phyloP scores from a whole-genome alignment of 2,888 invertebrate species.

The Diarsia mendica region DNA sequence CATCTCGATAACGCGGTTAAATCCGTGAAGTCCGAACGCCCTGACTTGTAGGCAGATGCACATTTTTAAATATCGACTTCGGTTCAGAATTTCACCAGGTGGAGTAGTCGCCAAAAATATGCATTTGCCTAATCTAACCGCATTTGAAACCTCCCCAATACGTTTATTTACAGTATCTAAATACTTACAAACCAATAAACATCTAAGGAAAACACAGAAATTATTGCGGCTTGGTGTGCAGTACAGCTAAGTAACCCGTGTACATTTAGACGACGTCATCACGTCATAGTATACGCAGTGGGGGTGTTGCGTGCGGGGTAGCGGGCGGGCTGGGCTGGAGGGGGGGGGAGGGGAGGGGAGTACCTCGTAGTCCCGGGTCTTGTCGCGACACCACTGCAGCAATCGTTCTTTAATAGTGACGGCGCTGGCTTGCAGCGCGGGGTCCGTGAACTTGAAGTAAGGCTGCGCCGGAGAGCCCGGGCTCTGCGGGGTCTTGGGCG shows the following conservation, averaged over 20 bases:
- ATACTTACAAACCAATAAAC: slow-evolving; percentile 11
- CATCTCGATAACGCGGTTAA: slow-evolving; percentile 71
- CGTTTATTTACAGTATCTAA: slow-evolving; percentile 55
- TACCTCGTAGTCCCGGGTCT: slow-evolving; percentile 99
- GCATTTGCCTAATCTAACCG: slow-evolving; percentile 68
- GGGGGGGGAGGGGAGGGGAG: slow-evolving; percentile 72
- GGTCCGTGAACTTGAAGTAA: slow-evolving; percentile 97
- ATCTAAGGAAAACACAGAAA: slow-evolving; percentile 2
- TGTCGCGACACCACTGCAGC: slow-evolving; percentile 99
- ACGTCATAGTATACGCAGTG: slow-evolving; percentile 66
- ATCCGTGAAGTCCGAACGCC: slow-evolving; percentile 71
- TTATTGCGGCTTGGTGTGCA: slow-evolving; percentile 22
- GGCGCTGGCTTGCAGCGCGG: slow-evolving; percentile 97
- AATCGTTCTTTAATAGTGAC: slow-evolving; percentile 98
- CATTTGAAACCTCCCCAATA: slow-evolving; percentile 72
- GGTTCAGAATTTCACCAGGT: slow-evolving; percentile 32
- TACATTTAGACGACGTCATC: slow-evolving; percentile 40
- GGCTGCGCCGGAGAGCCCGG: slow-evolving; percentile 92
- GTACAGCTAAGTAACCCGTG: slow-evolving; percentile 34
- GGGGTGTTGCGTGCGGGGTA: slow-evolving; percentile 60
- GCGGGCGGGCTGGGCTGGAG: slow-evolving; percentile 65
- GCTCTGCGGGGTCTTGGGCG: slow-evolving; percentile 93
- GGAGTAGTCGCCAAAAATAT: slow-evolving; percentile 62
- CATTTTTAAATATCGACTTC: slow-evolving; percentile 54
- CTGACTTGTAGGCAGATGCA: slow-evolving; percentile 68